Base-by-base conservation (phyloP, 2,888 invertebrate species). In the Crematogaster levior region DNA sequence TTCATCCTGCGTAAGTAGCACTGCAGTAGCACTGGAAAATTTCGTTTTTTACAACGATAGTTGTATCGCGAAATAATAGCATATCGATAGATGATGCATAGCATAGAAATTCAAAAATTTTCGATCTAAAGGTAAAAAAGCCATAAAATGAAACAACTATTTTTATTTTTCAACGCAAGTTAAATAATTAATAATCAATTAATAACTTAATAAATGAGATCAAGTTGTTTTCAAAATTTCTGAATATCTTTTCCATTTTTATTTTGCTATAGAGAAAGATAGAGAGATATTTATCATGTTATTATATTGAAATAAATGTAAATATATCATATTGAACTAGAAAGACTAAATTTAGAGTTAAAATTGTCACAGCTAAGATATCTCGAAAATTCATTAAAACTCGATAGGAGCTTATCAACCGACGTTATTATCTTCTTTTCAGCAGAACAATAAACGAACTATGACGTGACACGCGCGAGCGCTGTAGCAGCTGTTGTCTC, bases 371-470 rank as follows among this genome's bases (percentile, higher is more conserved):
- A 15, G 30, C 18, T 30, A 21, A 66, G 18, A 77, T 24, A 51
- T 24, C 53, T 68, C 43, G 43, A 30, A 18, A 68, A 21, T 53
- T 68, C 21, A 21, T 77, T 30, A 40, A 21, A 34, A 3, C 27
- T 48, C 27, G 27, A 10, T 27, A 34, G 40, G 56, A 68, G 43
- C 53, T 56, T 53, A 43, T 77, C 63, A 61, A 9, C 51, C 30
- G 12, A 34, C 18, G 24, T 77, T 77, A 43, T 34, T 40, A 53
- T 21, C 56, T 10, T 30, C 56, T 40, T 56, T 70, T 37, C 34
- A 60, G 4, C 18, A 51, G 51, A 56, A 30, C 53, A 27, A 66
- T 53, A 75, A 68, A 75, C 48, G 74, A 48, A 48, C 65, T 48
- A 48, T 21, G 53, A 53, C 43, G 53, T 21, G 68, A 53, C 56